Evolutionary conservation across 2,888 invertebrate genomes (phyloP).

Genomic region (Dryadula phaetusa): DNA sequence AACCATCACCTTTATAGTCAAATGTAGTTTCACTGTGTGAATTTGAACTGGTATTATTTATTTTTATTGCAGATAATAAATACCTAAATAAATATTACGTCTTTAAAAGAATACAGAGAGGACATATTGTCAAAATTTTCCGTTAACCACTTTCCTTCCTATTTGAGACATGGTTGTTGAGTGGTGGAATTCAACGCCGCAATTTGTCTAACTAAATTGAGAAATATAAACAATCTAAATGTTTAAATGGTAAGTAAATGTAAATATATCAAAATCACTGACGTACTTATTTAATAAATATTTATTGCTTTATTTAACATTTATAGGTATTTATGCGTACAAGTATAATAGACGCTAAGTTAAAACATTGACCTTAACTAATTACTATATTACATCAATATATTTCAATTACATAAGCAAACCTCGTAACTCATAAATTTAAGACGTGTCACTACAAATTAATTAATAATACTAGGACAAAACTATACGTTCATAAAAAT

Average conservation of each 20-base stretch:
- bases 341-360: slow-evolving; percentile 22
- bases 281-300: neutral
- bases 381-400: neutral
- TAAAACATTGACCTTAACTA: slow-evolving; percentile 25
- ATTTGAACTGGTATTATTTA: no score
- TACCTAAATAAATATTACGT: no score
- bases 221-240: no score
- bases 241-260: neutral
- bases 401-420: slow-evolving; percentile 5
- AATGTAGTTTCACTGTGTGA: no score
- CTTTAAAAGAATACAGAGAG: no score
- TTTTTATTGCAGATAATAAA: no score
- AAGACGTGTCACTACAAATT: neutral
- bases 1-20: no score
- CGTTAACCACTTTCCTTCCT: no score
- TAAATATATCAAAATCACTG: neutral
- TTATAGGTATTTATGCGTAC: neutral
- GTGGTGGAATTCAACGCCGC: no score
- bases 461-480: neutral
- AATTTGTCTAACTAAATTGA: neutral
- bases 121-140: no score
- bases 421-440: neutral
- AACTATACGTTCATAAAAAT: neutral
- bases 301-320: slow-evolving; percentile 5
- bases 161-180: no score